Percentiles rank a stretch among this genome's conserved stretches.
Evolutionary conservation across 2,113 vertebrate genomes (phyloP).

Genomic region (Boulengeromyrus knoepffleri): DNA sequence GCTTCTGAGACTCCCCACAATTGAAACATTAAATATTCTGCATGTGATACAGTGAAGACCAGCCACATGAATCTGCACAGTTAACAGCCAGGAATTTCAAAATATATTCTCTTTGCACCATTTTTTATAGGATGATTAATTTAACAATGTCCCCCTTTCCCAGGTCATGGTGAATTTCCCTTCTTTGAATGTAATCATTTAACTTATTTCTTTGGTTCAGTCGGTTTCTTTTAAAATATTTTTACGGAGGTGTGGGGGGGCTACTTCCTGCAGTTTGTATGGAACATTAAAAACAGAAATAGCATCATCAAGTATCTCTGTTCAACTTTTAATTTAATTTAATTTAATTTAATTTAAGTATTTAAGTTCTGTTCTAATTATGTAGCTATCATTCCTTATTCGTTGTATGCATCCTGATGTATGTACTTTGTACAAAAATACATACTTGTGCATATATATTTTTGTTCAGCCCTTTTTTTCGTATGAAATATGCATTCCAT

Average conservation of each 20-base stretch:
- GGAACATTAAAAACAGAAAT: neutral
- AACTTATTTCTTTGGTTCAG: neutral
- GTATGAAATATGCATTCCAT: neutral
- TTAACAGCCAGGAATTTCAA: neutral
- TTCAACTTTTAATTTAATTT: neutral
- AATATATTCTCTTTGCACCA: neutral
- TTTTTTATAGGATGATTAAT: neutral
- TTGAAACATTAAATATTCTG: neutral
- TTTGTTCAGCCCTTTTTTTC: neutral
- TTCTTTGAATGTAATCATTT: neutral
- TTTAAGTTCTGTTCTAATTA: neutral
- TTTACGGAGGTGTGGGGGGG: neutral
- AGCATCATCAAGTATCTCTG: neutral
- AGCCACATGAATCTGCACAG: neutral
- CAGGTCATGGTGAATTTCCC: neutral
- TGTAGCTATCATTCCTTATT: neutral
- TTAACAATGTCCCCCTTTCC: neutral
- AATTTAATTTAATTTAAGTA: neutral
- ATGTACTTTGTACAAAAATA: neutral
- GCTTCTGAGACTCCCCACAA: neutral
- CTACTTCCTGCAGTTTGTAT: neutral
- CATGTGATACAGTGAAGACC: neutral
- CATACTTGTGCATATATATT: constrained; percentile 21
- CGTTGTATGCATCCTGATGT: neutral
- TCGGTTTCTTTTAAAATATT: neutral